phyloP scores from a whole-genome alignment of 2,888 invertebrate species.

The Pandemis corylana region DNA sequence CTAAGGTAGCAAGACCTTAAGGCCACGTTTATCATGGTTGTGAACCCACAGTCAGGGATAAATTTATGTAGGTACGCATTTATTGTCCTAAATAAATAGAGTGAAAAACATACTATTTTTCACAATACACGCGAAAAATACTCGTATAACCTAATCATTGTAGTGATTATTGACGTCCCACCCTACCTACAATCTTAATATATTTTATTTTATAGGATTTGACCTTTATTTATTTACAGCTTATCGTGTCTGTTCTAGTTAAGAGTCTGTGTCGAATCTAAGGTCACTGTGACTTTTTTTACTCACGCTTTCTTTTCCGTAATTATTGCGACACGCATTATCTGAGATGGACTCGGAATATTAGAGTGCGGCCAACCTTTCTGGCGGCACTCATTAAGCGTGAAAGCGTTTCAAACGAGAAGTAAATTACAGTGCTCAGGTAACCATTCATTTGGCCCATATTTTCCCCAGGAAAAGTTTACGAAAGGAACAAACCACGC shows the following conservation, averaged over 20 bases:
- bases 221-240: not conserved
- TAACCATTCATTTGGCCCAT: constrained; percentile 52
- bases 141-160: no score
- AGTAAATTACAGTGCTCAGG: constrained; percentile 64
- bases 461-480: constrained; percentile 65
- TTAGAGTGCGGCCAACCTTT: constrained; percentile 39
- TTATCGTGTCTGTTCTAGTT: not conserved
- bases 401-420: constrained; percentile 59
- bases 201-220: not conserved
- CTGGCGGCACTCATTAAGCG: constrained; percentile 55
- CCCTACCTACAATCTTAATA: not conserved
- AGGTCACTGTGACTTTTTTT: constrained; percentile 36
- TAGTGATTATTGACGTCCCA: not conserved
- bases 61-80: no score
- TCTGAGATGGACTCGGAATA: constrained; percentile 41
- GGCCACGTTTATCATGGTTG: no score
- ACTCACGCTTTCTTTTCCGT: constrained; percentile 35
- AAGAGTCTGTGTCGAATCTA: constrained; percentile 16
- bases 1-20: no score
- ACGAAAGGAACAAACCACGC: constrained; percentile 62
- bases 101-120: no score
- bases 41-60: no score
- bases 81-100: no score
- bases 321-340: constrained; percentile 42
- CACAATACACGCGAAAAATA: no score